Evolutionary conservation across 2,888 invertebrate genomes (phyloP).

Genomic region (Ectobius pallidus): DNA sequence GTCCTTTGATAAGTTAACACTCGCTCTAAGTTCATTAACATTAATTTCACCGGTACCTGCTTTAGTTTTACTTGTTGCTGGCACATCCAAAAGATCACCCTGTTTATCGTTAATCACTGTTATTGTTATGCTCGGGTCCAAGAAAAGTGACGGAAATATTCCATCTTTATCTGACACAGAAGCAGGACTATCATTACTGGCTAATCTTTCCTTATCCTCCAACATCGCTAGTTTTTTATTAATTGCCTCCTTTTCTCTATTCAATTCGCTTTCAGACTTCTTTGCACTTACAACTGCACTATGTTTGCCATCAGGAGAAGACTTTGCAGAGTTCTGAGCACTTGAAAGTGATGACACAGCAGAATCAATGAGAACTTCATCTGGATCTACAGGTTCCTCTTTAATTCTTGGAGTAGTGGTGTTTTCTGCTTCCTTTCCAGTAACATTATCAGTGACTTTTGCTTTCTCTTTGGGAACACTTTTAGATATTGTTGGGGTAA

Average conservation of each 20-base stretch:
- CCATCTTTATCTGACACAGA: constrained; percentile 40
- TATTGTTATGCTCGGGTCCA: constrained; percentile 45
- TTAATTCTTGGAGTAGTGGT: constrained; percentile 1
- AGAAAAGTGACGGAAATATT: constrained; percentile 42
- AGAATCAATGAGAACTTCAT: constrained; percentile 13
- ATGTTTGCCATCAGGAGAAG: background rate
- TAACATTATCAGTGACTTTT: background rate
- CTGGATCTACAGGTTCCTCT: constrained; percentile 36
- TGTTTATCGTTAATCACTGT: constrained; percentile 42
- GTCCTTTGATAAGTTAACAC: constrained; percentile 40
- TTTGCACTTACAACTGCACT: background rate
- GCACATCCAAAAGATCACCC: background rate
- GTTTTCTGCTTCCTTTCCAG: constrained; percentile 2
- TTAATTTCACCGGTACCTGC: constrained; percentile 16
- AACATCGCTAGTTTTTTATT: background rate
- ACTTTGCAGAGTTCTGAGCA: background rate
- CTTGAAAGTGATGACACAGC: background rate
- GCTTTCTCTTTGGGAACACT: background rate
- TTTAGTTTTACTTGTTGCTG: background rate
- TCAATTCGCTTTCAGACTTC: background rate
- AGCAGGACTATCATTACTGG: constrained; percentile 14
- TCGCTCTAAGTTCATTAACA: constrained; percentile 38
- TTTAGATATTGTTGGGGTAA: background rate
- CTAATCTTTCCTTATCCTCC: constrained; percentile 18
- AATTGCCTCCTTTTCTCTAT: background rate